A percentile compares a stretch with the other conserved stretches of the same genome.
Conservation (phyloP, 1,140 invertebrate species). For the Cryptotermes secundus region DNA sequence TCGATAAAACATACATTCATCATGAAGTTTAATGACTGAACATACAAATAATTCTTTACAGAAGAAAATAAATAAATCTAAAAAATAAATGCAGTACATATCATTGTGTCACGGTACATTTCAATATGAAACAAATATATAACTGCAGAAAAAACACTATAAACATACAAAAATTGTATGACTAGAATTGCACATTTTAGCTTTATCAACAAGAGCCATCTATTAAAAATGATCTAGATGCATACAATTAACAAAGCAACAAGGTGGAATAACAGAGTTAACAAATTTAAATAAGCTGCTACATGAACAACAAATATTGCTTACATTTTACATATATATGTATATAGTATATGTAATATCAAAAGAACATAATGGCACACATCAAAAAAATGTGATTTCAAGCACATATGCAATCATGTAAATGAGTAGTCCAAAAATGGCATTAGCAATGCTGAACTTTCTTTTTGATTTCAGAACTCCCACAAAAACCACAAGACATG, state of each 20-base stretch:
- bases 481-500: not conserved
- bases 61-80: not conserved
- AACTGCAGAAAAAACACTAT: not conserved
- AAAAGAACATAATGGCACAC: conserved; percentile 6
- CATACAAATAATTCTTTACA: not conserved
- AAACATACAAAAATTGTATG: not conserved
- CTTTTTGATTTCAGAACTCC: not conserved
- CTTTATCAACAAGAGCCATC: not conserved
- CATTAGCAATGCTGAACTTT: not conserved
- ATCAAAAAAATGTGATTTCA: not conserved
- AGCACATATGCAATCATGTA: not conserved
- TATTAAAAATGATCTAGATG: not conserved
- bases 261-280: not conserved
- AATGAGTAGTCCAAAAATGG: not conserved
- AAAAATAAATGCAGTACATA: not conserved
- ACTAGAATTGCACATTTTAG: not conserved
- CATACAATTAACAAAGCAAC: not conserved
- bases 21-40: not conserved
- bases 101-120: not conserved
- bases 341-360: too few relatives aligned
- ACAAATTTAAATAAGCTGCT: not conserved
- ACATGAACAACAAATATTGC: not conserved
- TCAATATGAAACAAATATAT: not conserved
- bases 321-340: not conserved
- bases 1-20: conserved; percentile 1